Base-by-base conservation (phyloP, 2,888 invertebrate species). In the Apoderus coryli region DNA sequence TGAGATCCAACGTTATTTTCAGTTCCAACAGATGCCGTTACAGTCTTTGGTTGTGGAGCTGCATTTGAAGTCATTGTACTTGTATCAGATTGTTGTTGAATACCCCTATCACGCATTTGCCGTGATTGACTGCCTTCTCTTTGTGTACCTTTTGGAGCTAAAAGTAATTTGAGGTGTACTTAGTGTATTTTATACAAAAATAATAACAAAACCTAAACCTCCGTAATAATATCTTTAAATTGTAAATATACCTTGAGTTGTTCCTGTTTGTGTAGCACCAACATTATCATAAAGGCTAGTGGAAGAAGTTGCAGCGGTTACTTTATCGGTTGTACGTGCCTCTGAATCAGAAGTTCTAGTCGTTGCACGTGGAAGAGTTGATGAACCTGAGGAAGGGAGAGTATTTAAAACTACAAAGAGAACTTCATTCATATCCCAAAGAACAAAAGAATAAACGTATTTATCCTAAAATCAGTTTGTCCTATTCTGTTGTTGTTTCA, bases 271-370 rank as follows among this genome's bases (percentile, higher is more conserved):
- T 35, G 53, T 50, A 44, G 56, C 54, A 45, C 54, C 55, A 44
- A 86, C 85, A 54, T 86, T 85, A 60, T 86, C 86, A 52, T 86
- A 85, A 27, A 89, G 70, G 31, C 85, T 85, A 22, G 82, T 82
- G 45, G 82, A 82, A 39, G 84, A 85, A n/a, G 85, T 81, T 29
- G 84, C 84, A 14, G 81, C 76, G 27, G 80, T 75, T 34, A 84
- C 80, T 56, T 80, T 82, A 41, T 76, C 77, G n/a, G n/a, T n/a
- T 9, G 61, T 53, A 25, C 67, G 61, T 27, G 63, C 65, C 33
- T 76, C 77, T 11, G 47, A 50, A 36, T 56, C 56, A 26, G 74
- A 68, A 15, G 75, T 70, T 40, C 79, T 70, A 11, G 73, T 69
- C 38, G 75, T 70, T 10, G 78, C 74, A 48, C 86, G 72, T 32